phyloP scores from a whole-genome alignment of 2,888 invertebrate genomes.

The Calephelis perditalis region DNA sequence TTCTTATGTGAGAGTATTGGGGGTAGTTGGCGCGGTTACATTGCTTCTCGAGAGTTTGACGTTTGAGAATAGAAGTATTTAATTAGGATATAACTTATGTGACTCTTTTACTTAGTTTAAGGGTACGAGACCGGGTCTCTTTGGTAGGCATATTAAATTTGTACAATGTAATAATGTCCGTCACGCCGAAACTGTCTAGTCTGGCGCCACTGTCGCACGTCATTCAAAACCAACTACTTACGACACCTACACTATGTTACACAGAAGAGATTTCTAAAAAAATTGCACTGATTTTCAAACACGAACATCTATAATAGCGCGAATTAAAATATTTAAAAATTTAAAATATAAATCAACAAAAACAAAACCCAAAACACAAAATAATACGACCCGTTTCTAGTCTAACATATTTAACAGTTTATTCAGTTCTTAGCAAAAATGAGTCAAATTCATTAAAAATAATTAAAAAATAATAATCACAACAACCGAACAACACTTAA shows the following conservation, averaged over 20 bases:
- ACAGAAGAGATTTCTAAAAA: constrained; percentile 76
- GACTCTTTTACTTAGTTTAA: constrained; percentile 74
- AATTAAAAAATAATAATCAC: constrained; percentile 72
- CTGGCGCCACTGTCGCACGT: constrained; percentile 54
- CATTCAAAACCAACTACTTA: constrained; percentile 62
- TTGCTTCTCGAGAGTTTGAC: constrained; percentile 60
- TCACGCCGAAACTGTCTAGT: constrained; percentile 54
- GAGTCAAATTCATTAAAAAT: constrained; percentile 55
- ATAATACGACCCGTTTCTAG: constrained; percentile 77
- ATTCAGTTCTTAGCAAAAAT: constrained; percentile 63
- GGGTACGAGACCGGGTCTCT: constrained; percentile 79
- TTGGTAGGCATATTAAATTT: constrained; percentile 78
- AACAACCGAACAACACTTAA: constrained; percentile 79
- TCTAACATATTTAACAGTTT: constrained; percentile 72
- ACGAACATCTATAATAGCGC: constrained; percentile 72
- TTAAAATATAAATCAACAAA: constrained; percentile 69
- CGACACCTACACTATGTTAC: constrained; percentile 74
- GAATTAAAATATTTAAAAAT: constrained; percentile 69
- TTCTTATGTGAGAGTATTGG: constrained; percentile 75
- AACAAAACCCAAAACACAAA: constrained; percentile 72
- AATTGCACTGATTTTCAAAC: constrained; percentile 78
- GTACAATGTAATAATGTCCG: constrained; percentile 75
- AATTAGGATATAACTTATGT: constrained; percentile 59
- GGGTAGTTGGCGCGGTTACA: constrained; percentile 69
- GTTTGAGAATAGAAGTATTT: constrained; percentile 44